Base-by-base conservation (phyloP, 2,888 invertebrate genomes). In the Aproaerema taeniolella region DNA sequence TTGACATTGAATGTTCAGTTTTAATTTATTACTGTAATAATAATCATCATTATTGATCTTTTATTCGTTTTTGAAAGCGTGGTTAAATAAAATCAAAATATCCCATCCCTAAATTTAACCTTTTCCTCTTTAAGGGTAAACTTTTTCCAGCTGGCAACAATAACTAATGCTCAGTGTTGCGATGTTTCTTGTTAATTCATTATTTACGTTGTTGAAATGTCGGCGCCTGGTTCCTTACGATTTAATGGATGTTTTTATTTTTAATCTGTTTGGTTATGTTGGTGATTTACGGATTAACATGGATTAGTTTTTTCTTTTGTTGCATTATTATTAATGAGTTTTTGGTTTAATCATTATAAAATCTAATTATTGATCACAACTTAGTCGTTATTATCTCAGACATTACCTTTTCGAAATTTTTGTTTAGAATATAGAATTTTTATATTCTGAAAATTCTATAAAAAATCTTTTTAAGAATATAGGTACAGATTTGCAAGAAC, bases 161-260 rank as follows among this genome's bases (percentile, higher is more conserved):
- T 43, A 46, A 40, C 33, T 31, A 42, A 40, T 41, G 31, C 37
- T 11, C 41, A 39, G 31, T 41, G 42, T 45, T 39, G 39, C 42
- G 43, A 42, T 45, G 46, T 47, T 38, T 31, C 17, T 39, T 38
- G 30, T 45, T 45, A 52, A 47, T 50, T 51, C 49, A 46, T 43
- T 51, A 50, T 43, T 48, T 50, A 47, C 47, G 49, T 49, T 42
- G 45, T 42, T 37, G 20, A 14, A n/a, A 31, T 45, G 46, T 48
- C 47, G 31, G 36, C 41, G 45, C 45, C 35, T 16, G 47, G 45
- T 49, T 29, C 33, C 42, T 31, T 13, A 40, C 47, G 47, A 54
- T 51, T 49, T 50, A 52, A 45, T 49, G 37, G 38, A 8, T 6
- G 36, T 47, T 41, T 43, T 43, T 33, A 13, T 37, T 31, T 28